Base-by-base conservation (phyloP, 2,888 invertebrate genomes). In the Drosophila pullipes region DNA sequence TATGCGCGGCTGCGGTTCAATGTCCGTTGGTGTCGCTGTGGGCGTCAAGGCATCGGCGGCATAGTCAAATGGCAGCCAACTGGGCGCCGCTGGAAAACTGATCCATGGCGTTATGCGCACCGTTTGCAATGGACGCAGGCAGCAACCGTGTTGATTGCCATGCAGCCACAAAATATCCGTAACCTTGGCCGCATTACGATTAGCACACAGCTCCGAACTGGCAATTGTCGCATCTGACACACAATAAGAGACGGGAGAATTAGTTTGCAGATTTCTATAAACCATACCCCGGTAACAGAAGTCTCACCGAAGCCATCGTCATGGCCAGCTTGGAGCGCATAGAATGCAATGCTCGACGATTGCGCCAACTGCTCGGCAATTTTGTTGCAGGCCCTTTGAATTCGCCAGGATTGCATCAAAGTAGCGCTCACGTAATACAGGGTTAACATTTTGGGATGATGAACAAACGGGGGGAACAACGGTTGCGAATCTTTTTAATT, bases 341-440 rank as follows among this genome's bases (percentile, higher is more conserved):
- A 95, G 82, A 95, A 95, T 2, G 95, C 95, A 49, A 95, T 94
- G 92, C 95, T 95, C 10, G 95, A 94, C 68, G 95, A 95, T 61
- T 95, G 95, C 62, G 93, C 94, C 58, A 95, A 91, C 81, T 95
- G 95, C 85, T 95, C 95, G 44, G 95, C 94, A 58, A 97, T 94
- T 85, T 96, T 96, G 86, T 95, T 95, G 89, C 95, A 95, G 75
- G 97, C 95, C 33, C 95, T 95, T 61, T 95, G 95, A 76, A 97
- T 95, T 65, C 96, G 95, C 96, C 97, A 96, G 91, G 97, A 96
- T 93, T 97, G 97, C 83, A 97, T 94, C 93, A 96, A 96, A 76
- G 97, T 97, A 91, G 97, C 96, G 91, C 97, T 96, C 94, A 97
- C 96, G 93, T 97, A 97, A 93, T 96, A 97, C 62, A 97, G 94